Base-by-base conservation (phyloP, 2,797 vertebrate species). In the Anguilla pacifica region DNA sequence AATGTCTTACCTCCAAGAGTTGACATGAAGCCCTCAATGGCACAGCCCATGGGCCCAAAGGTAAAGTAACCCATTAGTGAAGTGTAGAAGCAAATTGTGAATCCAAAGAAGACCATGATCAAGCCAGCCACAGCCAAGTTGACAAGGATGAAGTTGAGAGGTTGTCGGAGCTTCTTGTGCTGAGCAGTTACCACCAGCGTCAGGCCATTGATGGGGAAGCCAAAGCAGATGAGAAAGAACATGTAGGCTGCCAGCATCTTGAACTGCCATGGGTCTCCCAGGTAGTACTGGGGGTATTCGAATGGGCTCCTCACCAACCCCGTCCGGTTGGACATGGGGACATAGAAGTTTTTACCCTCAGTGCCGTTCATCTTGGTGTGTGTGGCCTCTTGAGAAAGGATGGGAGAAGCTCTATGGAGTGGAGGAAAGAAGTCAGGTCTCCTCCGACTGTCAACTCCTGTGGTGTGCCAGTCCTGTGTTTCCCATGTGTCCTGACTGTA, bases 91-190 rank as follows among this genome's bases (percentile, higher is more conserved):
- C 96, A 96, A 91, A 96, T 94, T 0, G 96, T 97, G 94, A 97
- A 97, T 88, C 96, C 96, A 11, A 96, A 97, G 35, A 46, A 46
- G 85, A 95, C 94, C 96, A 97, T 97, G 91, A 95, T 93, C 88
- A 96, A 94, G n/a, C 96, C 95, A 0, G 96, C 96, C 86, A 97
- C 95, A 0, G 96, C 95, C 93, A 97, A 91, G 94, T 97, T 97
- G 83, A 97, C 96, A 86, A 97, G 91, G 92, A 97, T 96, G 89
- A 94, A 97, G 93, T 97, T 97, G 83, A 96, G 95, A 0, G 96
- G 96, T 90, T 97, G 96, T 28, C 93, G 93, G 11, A 97, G 96
- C 91, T 97, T 97, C 95, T 97, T 97, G 92, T 97, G 96, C 88
- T 96, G 95, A 87, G 94, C 93, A 64, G 96, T 95, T 89, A 95